A percentile compares a stretch with the other conserved stretches of the same genome.
phyloP scores from a whole-genome alignment of 2,113 vertebrate genomes.

The Anolis sagrei region DNA sequence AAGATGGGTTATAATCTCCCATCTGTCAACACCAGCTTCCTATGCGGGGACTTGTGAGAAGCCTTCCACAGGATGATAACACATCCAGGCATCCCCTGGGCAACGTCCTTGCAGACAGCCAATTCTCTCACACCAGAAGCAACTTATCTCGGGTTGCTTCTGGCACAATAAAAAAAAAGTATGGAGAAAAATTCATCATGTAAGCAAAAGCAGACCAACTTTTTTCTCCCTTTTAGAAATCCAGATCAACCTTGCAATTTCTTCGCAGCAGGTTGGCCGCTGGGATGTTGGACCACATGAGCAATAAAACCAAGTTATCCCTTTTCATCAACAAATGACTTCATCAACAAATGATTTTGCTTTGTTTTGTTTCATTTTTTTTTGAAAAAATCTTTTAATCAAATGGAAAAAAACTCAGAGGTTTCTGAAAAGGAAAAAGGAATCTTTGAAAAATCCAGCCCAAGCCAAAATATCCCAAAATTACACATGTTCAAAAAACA shows the following conservation, averaged over 20 bases:
- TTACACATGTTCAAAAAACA: slow-evolving; percentile 66
- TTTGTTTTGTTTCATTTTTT: neutral
- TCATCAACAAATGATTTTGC: too few species aligned
- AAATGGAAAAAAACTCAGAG: slow-evolving; percentile 42
- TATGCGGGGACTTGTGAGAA: too few species aligned
- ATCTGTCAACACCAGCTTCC: too few species aligned
- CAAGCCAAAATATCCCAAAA: slow-evolving; percentile 65
- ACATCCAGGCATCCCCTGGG: too few species aligned
- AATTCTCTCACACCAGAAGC: too few species aligned
- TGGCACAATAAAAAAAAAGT: too few species aligned
- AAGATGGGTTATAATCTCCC: too few species aligned
- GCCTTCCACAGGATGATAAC: too few species aligned
- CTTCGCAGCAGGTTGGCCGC: too few species aligned
- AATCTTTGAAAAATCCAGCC: slow-evolving; percentile 72
- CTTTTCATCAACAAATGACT: neutral
- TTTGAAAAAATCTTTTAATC: slow-evolving; percentile 17
- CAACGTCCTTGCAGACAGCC: too few species aligned
- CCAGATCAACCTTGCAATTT: neutral
- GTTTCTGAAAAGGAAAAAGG: slow-evolving; percentile 71
- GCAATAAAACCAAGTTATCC: too few species aligned
- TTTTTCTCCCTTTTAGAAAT: neutral
- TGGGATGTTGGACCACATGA: neutral
- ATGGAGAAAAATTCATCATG: neutral
- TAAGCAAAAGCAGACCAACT: neutral
- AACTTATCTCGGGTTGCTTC: too few species aligned